A percentile compares a stretch with the other conserved stretches of the same genome.
Conservation (phyloP, 2,888 invertebrate species). For the Dryobota labecula region DNA sequence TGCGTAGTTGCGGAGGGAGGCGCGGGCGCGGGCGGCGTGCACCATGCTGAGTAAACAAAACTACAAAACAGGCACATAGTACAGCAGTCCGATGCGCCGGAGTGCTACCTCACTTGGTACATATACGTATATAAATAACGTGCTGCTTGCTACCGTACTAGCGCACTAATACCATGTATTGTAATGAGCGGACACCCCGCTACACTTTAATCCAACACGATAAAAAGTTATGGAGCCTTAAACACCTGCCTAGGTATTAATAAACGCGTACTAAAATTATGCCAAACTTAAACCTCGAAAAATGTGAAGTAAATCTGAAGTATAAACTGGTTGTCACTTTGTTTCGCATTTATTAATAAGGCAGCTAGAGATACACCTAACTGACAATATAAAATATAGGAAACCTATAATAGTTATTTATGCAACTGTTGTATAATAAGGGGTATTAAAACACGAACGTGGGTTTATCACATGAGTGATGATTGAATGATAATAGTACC, state of each 20-base stretch:
- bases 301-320: neutral
- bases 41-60: slow-evolving; percentile 86
- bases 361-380: neutral
- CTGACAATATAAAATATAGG: neutral
- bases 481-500: no score
- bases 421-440: no score
- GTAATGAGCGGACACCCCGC: slow-evolving; percentile 37
- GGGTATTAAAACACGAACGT: no score
- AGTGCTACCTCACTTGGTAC: slow-evolving; percentile 56
- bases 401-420: no score
- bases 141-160: slow-evolving; percentile 51
- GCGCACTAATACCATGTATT: slow-evolving; percentile 44
- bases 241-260: neutral
- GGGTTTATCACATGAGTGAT: no score
- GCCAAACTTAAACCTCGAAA: neutral
- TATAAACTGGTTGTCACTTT: neutral
- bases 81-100: slow-evolving; percentile 76
- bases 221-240: slow-evolving; percentile 7
- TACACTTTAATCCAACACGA: slow-evolving; percentile 23
- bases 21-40: slow-evolving; percentile 68
- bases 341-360: neutral
- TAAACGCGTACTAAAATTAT: neutral
- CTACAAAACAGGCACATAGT: slow-evolving; percentile 78
- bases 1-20: slow-evolving; percentile 71
- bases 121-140: slow-evolving; percentile 63